Conservation (phyloP, 2,888 invertebrate genomes). For the Noctua fimbriata region DNA sequence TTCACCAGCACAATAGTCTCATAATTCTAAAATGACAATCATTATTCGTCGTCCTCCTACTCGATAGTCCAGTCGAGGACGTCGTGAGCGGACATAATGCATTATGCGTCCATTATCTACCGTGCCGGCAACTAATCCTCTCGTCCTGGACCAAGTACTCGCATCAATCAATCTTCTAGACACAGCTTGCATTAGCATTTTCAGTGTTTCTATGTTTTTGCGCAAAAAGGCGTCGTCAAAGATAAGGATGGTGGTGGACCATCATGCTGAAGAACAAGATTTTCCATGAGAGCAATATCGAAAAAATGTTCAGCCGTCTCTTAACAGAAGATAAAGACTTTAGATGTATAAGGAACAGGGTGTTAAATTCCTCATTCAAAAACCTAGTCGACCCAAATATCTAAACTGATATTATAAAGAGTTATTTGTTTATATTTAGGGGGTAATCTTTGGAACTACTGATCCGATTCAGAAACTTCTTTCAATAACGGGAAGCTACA, state of each 20-base stretch:
- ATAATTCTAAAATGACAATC: constrained; percentile 19
- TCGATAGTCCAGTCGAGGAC: constrained; percentile 32
- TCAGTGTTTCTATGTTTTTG: background rate
- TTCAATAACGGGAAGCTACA: too few relatives aligned
- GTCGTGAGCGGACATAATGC: constrained; percentile 51
- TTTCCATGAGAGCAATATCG: background rate
- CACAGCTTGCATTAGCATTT: constrained; percentile 23
- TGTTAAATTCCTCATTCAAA: too few relatives aligned
- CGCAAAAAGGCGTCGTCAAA: background rate
- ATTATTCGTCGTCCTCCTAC: constrained; percentile 9
- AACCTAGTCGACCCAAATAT: too few relatives aligned
- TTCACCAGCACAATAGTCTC: background rate
- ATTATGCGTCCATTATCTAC: constrained; percentile 53
- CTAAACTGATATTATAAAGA: too few relatives aligned
- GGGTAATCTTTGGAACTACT: too few relatives aligned
- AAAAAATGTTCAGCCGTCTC: too few relatives aligned
- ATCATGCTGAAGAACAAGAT: background rate
- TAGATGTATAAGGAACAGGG: too few relatives aligned
- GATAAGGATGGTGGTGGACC: too few relatives aligned
- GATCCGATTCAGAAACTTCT: too few relatives aligned
- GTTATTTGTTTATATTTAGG: too few relatives aligned
- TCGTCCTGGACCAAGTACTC: constrained; percentile 21
- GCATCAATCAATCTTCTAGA: constrained; percentile 55
- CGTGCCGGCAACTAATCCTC: constrained; percentile 48
- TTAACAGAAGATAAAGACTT: too few relatives aligned